phyloP scores from a whole-genome alignment of 2,797 vertebrate species.

The Chanos chanos region DNA sequence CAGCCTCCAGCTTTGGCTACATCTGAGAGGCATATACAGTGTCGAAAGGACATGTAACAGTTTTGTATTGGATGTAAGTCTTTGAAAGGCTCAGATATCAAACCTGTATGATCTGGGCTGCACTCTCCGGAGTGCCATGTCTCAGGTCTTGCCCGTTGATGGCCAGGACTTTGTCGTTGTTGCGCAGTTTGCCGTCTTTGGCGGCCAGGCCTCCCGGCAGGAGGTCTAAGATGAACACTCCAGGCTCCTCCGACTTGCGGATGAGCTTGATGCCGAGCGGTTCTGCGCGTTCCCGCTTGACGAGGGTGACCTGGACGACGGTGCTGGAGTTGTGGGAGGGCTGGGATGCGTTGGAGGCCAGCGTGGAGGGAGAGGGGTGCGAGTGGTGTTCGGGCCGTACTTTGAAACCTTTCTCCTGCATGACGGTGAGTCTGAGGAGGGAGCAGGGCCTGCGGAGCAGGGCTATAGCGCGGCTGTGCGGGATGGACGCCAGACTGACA shows the following conservation, averaged over 20 bases:
- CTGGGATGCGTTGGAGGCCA: slow-evolving; percentile 52
- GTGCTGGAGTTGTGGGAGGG: slow-evolving; percentile 62
- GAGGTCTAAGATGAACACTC: slow-evolving; percentile 89
- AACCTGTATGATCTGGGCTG: slow-evolving; percentile 94
- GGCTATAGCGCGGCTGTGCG: slow-evolving; percentile 78
- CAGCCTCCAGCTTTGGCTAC: no score
- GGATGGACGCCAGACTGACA: slow-evolving; percentile 81
- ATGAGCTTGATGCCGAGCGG: slow-evolving; percentile 91
- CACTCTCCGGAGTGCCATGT: slow-evolving; percentile 88
- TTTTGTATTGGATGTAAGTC: no score
- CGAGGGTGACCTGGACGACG: slow-evolving; percentile 82
- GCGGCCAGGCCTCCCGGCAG: slow-evolving; percentile 85
- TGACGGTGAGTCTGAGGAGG: slow-evolving; percentile 77
- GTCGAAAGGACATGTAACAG: no score
- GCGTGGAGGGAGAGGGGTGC: slow-evolving; percentile 53
- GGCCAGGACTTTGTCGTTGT: slow-evolving; percentile 87
- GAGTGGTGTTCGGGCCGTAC: slow-evolving; percentile 63
- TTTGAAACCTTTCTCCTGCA: slow-evolving; percentile 93
- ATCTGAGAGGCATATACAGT: no score
- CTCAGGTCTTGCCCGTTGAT: slow-evolving; percentile 90
- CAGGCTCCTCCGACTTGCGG: slow-evolving; percentile 83
- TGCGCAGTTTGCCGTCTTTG: slow-evolving; percentile 84
- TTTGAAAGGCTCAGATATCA: no score
- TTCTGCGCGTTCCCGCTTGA: slow-evolving; percentile 81
- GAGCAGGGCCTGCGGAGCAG: slow-evolving; percentile 74